A percentile compares a stretch with the other conserved stretches of the same genome.
Conservation (phyloP, 2,113 vertebrate genomes). For the Phodopus roborovskii region DNA sequence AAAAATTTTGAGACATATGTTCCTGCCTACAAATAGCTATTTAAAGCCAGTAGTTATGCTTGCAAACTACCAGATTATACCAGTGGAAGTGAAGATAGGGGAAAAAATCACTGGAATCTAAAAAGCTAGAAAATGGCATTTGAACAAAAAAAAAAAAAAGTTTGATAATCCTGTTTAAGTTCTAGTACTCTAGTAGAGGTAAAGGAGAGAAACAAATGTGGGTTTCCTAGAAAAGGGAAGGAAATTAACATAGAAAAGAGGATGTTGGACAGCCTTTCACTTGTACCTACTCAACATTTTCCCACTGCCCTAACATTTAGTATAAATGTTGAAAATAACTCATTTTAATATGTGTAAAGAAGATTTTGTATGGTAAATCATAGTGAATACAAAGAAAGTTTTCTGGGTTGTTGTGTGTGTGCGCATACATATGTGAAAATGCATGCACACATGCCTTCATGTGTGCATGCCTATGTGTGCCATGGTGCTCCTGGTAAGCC, state of each 20-base stretch:
- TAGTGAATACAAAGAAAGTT: not conserved
- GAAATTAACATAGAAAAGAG: slow-evolving; percentile 56
- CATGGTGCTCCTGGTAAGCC: not conserved
- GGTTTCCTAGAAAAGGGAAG: slow-evolving; percentile 69
- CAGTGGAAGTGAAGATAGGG: not conserved
- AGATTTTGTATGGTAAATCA: slow-evolving; percentile 18
- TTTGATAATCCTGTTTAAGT: slow-evolving; percentile 7
- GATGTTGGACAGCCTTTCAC: slow-evolving; percentile 43
- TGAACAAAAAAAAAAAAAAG: not conserved
- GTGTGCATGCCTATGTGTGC: not conserved
- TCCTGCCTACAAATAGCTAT: not conserved
- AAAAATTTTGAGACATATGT: not conserved
- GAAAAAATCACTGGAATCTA: not conserved
- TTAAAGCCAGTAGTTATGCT: slow-evolving; percentile 14
- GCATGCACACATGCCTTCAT: not conserved
- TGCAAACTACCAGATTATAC: not conserved
- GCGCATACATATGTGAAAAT: too few relatives aligned
- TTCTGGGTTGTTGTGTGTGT: not conserved
- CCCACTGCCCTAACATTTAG: slow-evolving; percentile 13
- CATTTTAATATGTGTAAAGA: slow-evolving; percentile 43
- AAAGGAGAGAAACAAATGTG: slow-evolving; percentile 37
- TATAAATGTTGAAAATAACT: slow-evolving; percentile 38
- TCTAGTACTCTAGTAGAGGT: not conserved
- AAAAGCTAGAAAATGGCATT: slow-evolving; percentile 51
- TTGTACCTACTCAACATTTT: slow-evolving; percentile 29